phyloP scores from a whole-genome alignment of 2,113 vertebrate genomes.

The Eptesicus fuscus region DNA sequence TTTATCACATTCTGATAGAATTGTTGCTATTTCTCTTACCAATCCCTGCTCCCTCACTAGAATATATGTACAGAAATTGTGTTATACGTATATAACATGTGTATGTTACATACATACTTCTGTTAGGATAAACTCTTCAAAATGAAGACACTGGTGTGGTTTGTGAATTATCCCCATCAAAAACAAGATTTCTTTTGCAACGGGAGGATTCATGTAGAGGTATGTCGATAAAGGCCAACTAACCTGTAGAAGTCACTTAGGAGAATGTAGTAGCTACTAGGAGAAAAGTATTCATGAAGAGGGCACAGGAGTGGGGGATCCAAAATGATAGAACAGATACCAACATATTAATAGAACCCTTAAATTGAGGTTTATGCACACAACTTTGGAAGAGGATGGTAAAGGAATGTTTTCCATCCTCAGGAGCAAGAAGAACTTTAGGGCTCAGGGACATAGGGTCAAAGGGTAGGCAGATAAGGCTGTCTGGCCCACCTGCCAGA shows the following conservation, averaged over 20 bases:
- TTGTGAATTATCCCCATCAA: not conserved
- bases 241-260: not conserved
- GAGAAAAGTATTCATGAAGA: not conserved
- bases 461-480: not conserved
- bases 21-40: not conserved
- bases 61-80: not conserved
- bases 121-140: not conserved
- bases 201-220: not conserved
- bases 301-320: not conserved
- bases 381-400: not conserved
- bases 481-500: conserved; percentile 62
- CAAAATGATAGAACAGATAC: not conserved
- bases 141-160: not conserved
- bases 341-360: not conserved
- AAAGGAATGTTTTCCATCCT: not conserved
- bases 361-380: not conserved
- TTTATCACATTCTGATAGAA: not conserved
- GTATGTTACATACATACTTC: not conserved
- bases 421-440: not conserved
- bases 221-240: not conserved
- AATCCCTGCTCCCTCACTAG: not conserved
- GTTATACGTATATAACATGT: not conserved
- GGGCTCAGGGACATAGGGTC: not conserved
- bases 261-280: not conserved
- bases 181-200: not conserved